Base-by-base conservation (phyloP, 2,888 invertebrate species). In the Drosophila koepferae region DNA sequence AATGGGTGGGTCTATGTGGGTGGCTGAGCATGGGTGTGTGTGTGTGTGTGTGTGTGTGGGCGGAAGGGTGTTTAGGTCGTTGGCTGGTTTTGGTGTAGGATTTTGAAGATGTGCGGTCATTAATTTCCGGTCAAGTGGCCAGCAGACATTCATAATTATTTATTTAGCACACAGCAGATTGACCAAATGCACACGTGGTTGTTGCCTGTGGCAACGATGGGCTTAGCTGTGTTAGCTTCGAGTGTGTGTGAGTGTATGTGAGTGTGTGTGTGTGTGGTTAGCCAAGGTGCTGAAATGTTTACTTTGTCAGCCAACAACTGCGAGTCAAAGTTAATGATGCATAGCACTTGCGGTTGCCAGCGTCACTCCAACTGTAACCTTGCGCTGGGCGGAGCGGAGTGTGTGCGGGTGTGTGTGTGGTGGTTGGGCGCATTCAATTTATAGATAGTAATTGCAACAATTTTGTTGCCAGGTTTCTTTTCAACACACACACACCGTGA, bases 141-240 rank as follows among this genome's bases (percentile, higher is more conserved):
- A 81, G 76, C 70, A 69, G 86, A 88, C 90, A 89, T 89, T 86
- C 86, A 86, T 89, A 89, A 86, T 86, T 86, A 86, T 86, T 88
- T 89, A 86, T 86, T 89, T 77, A 86, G 72, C 69, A 78, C 72
- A 82, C 74, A 82, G 77, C 85, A 87, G 85, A 89, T 82, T 86
- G 86, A 77, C 79, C 90, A 79, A 77, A 67, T 75, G 86, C 79
- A 76, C 86, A 84, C 83, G 86, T 86, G 90, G 82, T 80, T 76
- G 58, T 53, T 41, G 55, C 49, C 49, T 65, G 73, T 54, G 68
- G 72, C 34, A 31, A 49, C 44, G 61, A 44, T 56, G 56, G 51
- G 60, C 18, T 40, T 53, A 18, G 28, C 28, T 67, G 74, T 77
- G 80, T 77, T 77, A 80, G 80, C 81, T 81, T 70, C 77, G 89